Base-by-base conservation (phyloP, 2,797 vertebrate genomes). In the Lutjanus campechanus region DNA sequence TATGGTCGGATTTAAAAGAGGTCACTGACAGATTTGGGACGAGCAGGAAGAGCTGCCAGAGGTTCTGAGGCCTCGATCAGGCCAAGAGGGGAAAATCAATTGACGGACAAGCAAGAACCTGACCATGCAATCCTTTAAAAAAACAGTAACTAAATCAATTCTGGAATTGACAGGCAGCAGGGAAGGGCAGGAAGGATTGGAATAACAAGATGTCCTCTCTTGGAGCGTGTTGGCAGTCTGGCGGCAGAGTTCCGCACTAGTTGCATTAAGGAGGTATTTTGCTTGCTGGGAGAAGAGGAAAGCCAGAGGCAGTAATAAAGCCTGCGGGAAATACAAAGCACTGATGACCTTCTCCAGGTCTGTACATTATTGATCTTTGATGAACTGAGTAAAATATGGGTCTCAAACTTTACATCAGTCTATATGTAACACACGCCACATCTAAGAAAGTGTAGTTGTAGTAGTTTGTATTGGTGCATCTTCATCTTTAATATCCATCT, bases 151-250 rank as follows among this genome's bases (percentile, higher is more conserved):
- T 36, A 56, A 50, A 69, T 79, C 62, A 17, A 51, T 68, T 43
- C 8, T 46, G 6, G 40, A 46, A 74, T 4, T 69, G 77, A 77
- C 64, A 73, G 69, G 55, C 5, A 22, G 47, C 11, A 11, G 49
- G 12, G 50, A 56, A 41, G 50, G 16, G 36, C 60, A 9, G 65
- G 19, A 9, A 25, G 43, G 12, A 50, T 4, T 9, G 53, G 59
- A 55, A 54, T 22, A 76, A 73, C 53, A 50, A 76, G 51, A 64
- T 44, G 29, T 56, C 19, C 7, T 56, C n/a, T 72, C 56, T 5
- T 16, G 19, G 55, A 67, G 36, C 7, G 3, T 7, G 22, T 12
- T 53, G n/a, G 54, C 54, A 47, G 64, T 12, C 19, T 25, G 63
- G 22, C n/a, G 11, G 65, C 46, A 15, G 25, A 12, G 3, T 19